A percentile compares a stretch with the other conserved stretches of the same genome.
These are phyloP conservation scores for Hyles euphorbiae DNA, from an alignment of 1,140 invertebrate species.

Conservation along the genomic window DNA sequence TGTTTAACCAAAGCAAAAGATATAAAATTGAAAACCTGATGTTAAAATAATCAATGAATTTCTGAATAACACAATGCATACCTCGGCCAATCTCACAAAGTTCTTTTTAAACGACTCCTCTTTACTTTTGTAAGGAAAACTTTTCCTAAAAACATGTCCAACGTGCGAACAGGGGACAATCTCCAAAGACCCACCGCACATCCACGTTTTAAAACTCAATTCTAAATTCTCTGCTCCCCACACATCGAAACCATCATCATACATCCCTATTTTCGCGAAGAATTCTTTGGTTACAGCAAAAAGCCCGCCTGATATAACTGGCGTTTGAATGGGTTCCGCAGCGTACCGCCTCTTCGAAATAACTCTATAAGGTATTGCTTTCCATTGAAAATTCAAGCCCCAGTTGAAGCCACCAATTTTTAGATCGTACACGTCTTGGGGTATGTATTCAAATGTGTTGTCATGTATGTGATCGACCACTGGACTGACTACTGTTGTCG, in stretches of 20 bases:
- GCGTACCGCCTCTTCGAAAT: constrained; percentile 9
- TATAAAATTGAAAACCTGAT: too few relatives aligned
- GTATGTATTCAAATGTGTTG: constrained; percentile 31
- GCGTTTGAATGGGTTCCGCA: constrained; percentile 53
- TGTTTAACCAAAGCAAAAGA: too few relatives aligned
- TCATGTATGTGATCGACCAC: constrained; percentile 93
- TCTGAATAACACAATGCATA: constrained; percentile 4
- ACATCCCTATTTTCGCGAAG: constrained; percentile 91
- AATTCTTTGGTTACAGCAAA: constrained; percentile 91
- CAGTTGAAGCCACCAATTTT: constrained; percentile 30
- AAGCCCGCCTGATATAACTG: constrained; percentile 95
- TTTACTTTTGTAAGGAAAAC: constrained; percentile 88
- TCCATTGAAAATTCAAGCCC: constrained; percentile 29
- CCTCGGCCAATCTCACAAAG: constrained; percentile 86
- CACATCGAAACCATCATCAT: constrained; percentile 83
- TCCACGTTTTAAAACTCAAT: constrained; percentile 94
- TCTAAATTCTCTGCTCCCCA: constrained; percentile 98
- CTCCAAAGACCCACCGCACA: constrained; percentile 94
- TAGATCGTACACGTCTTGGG: constrained; percentile 33
- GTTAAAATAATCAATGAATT: too few relatives aligned
- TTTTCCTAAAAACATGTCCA: constrained; percentile 95
- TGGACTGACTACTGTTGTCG: constrained; percentile 89
- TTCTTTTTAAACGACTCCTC: constrained; percentile 88
- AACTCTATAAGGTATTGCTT: constrained; percentile 13
- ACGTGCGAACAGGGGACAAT: constrained; percentile 96